Conservation (phyloP, 2,113 vertebrate genomes). For the Oryzias woworae region DNA sequence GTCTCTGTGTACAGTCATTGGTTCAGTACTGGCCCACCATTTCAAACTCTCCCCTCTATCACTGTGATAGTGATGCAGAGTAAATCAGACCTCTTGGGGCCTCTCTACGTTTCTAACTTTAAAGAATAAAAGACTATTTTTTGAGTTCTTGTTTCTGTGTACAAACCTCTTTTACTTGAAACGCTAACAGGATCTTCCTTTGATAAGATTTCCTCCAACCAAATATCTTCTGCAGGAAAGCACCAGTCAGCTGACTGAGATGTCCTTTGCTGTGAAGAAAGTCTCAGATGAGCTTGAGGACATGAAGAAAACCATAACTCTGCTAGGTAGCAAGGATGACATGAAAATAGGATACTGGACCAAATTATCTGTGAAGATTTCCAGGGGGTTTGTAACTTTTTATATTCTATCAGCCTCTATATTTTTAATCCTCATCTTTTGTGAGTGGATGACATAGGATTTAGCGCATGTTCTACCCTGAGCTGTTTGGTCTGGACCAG, state of each 20-base stretch:
- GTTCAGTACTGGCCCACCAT: too few species aligned
- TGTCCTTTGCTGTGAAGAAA: background rate
- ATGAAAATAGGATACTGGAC: constrained; percentile 24
- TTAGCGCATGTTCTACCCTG: too few species aligned
- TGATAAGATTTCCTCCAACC: background rate
- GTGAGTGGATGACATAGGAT: background rate
- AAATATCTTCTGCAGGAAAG: background rate
- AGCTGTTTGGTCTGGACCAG: too few species aligned
- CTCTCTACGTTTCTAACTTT: too few species aligned
- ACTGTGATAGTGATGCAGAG: too few species aligned
- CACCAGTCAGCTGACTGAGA: background rate
- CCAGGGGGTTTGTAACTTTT: constrained; percentile 26
- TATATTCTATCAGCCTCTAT: constrained; percentile 3
- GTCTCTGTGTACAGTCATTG: too few species aligned
- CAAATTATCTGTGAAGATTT: constrained; percentile 19
- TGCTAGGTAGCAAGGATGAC: background rate
- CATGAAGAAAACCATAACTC: background rate
- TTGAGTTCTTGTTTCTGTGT: too few species aligned
- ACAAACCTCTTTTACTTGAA: too few species aligned
- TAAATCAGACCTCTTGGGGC: too few species aligned
- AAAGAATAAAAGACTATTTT: too few species aligned
- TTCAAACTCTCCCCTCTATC: too few species aligned
- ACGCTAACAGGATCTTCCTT: too few species aligned
- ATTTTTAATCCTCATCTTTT: constrained; percentile 25
- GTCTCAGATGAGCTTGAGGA: constrained; percentile 1